Conservation (phyloP, 2,797 vertebrate genomes). For the Labroides dimidiatus region DNA sequence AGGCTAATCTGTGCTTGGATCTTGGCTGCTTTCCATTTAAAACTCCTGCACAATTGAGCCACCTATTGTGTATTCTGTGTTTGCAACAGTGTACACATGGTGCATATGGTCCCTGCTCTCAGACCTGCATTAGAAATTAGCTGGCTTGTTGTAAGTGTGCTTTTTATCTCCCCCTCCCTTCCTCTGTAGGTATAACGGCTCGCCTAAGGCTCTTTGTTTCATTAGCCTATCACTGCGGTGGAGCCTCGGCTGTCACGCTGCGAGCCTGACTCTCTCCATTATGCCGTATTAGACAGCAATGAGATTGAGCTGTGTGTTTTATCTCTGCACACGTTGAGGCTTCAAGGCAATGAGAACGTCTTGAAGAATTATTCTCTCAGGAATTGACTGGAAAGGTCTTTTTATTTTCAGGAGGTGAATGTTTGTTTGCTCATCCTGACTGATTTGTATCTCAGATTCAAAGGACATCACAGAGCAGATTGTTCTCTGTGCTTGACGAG, state of each 20-base stretch:
- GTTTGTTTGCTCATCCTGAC: conserved; percentile 28
- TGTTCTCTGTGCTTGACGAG: conserved; percentile 43
- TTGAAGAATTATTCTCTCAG: conserved; percentile 38
- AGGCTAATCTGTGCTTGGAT: conserved; percentile 23
- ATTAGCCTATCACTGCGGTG: conserved; percentile 63
- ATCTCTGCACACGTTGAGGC: conserved; percentile 58
- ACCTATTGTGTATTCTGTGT: conserved; percentile 52
- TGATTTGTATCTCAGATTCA: conserved; percentile 35
- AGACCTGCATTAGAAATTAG: conserved; percentile 56
- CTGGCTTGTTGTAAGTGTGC: conserved; percentile 30
- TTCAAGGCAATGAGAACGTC: conserved; percentile 45
- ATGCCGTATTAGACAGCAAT: conserved; percentile 60
- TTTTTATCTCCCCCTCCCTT: conserved; percentile 4
- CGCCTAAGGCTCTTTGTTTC: conserved; percentile 69
- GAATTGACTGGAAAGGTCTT: conserved; percentile 50
- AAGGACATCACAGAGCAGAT: conserved; percentile 49
- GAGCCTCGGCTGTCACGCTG: conserved; percentile 66
- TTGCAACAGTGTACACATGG: conserved; percentile 36
- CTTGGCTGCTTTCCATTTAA: conserved; percentile 47
- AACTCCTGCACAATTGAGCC: conserved; percentile 26
- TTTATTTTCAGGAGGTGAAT: conserved; percentile 48
- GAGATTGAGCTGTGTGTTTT: conserved; percentile 61
- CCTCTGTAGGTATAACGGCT: conserved; percentile 54
- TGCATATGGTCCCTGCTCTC: conserved; percentile 40
- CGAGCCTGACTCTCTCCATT: conserved; percentile 63